Base-by-base conservation (phyloP, 1,140 invertebrate species). In the Charaxes varanes region DNA sequence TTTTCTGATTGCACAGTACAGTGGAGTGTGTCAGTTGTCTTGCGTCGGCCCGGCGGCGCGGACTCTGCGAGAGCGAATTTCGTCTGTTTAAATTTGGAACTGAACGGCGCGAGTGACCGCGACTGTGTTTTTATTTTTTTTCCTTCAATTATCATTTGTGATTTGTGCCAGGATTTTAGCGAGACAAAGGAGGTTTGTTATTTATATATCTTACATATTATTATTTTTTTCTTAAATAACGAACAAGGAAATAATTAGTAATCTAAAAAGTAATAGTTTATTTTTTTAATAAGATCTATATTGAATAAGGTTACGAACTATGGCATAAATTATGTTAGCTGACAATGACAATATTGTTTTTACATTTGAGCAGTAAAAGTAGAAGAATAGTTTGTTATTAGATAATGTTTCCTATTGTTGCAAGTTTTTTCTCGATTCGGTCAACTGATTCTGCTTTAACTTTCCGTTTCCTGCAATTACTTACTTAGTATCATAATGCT, bases 21-120 rank as follows among this genome's bases (percentile, higher is more conserved):
- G 28, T 28, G 27, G 37, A 14, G 8, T 26, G 28, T 33, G 33
- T 54, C 52, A 66, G 60, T 62, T 47, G 59, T 52, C 37, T 48
- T 41, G 46, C 56, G 62, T 60, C 59, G 51, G 48, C 41, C 36
- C 37, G 23, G 19, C 53, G 53, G 52, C 62, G 62, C 57, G 41
- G 56, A 58, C 62, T 33, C 41, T 41, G 19, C 27, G 12, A 28
- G 32, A 21, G 43, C 41, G 7, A 24, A 23, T 32, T 13, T 15
- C 11, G 11, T 18, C 14, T 32, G 24, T 27, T 34, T 19, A 21
- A 18, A 40, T 44, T 33, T 31, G 28, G 28, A 31, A 26, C 7
- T 23, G 10, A 30, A 40, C 53, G 56, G 13, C 60, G 62, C 59
- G 62, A 52, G 62, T 65, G 62, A 21, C 41, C 36, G 33, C 44